These are phyloP conservation scores for Drosophila triauraria DNA, from an alignment of 1,140 invertebrate species.

Conservation along the genomic window DNA sequence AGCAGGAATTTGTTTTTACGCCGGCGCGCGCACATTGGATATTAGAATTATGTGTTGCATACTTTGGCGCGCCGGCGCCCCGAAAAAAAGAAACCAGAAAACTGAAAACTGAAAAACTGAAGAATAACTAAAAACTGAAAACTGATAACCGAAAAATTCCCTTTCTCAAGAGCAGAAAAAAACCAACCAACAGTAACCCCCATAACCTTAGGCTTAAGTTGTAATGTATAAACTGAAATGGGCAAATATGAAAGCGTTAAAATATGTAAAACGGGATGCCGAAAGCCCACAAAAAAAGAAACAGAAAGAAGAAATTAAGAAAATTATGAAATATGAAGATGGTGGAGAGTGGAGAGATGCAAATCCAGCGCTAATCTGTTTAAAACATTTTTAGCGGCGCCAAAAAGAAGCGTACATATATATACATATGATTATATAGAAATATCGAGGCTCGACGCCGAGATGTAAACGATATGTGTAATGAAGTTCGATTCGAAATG, in stretches of 20 bases:
- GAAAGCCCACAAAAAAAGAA: conserved; percentile 15
- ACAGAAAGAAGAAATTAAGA: conserved; percentile 7
- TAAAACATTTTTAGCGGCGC: conserved; percentile 69
- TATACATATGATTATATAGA: conserved; percentile 52
- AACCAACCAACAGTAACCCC: conserved; percentile 29
- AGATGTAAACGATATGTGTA: conserved; percentile 47
- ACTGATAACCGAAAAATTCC: conserved; percentile 25
- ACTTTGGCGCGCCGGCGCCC: conserved; percentile 47
- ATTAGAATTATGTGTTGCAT: conserved; percentile 53
- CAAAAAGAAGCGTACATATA: conserved; percentile 67
- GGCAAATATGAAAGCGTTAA: conserved; percentile 8
- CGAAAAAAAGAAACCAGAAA: not conserved
- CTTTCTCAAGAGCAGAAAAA: conserved; percentile 34
- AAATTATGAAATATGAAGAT: conserved; percentile 7
- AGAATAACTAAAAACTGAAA: not conserved
- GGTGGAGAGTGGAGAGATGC: conserved; percentile 9
- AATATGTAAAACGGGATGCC: conserved; percentile 17
- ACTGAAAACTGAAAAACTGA: not conserved
- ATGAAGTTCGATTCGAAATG: conserved; percentile 44
- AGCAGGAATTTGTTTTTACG: conserved; percentile 43
- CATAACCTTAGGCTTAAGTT: conserved; percentile 46
- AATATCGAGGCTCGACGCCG: not conserved
- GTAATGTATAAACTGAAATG: conserved; percentile 44
- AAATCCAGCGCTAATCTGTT: conserved; percentile 66
- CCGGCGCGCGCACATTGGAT: conserved; percentile 47